A percentile compares a stretch with the other conserved stretches of the same genome.
These are phyloP conservation scores for Microchrysa polita DNA, from an alignment of 2,888 invertebrate species.

Conservation along the genomic window DNA sequence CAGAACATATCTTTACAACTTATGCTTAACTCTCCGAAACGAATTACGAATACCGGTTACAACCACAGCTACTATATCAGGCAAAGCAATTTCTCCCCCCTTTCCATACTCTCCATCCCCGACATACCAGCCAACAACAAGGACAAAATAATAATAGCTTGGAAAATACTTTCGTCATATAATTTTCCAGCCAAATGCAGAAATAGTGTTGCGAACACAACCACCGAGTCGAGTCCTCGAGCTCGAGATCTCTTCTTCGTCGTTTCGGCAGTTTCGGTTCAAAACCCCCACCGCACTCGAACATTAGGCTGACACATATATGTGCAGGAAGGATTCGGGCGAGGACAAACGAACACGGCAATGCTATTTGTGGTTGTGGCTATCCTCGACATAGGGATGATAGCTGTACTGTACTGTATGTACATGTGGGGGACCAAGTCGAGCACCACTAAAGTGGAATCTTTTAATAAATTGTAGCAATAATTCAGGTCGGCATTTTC, in stretches of 20 bases:
- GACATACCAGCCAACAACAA: background rate
- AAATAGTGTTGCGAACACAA: conserved; percentile 23
- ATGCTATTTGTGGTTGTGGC: conserved; percentile 38
- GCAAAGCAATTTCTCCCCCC: background rate
- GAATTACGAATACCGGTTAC: conserved; percentile 20
- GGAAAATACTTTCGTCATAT: conserved; percentile 37
- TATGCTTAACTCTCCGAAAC: conserved; percentile 34
- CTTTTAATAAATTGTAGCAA: conserved; percentile 47
- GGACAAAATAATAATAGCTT: conserved; percentile 11
- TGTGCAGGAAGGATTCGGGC: background rate
- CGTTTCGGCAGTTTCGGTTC: no score
- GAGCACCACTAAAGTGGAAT: conserved; percentile 38
- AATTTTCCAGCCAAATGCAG: conserved; percentile 19
- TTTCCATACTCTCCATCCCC: background rate
- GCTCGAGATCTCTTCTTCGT: background rate
- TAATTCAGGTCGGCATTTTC: conserved; percentile 35
- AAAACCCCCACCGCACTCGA: background rate
- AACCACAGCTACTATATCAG: background rate
- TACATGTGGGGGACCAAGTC: conserved; percentile 12
- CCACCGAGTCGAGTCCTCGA: conserved; percentile 2
- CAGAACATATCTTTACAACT: conserved; percentile 10
- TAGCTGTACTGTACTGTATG: conserved; percentile 15
- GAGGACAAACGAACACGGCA: conserved; percentile 9
- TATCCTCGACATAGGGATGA: conserved; percentile 11
- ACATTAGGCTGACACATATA: conserved; percentile 24